phyloP scores from a whole-genome alignment of 2,888 invertebrate genomes.

The Leucoptera coffeella region DNA sequence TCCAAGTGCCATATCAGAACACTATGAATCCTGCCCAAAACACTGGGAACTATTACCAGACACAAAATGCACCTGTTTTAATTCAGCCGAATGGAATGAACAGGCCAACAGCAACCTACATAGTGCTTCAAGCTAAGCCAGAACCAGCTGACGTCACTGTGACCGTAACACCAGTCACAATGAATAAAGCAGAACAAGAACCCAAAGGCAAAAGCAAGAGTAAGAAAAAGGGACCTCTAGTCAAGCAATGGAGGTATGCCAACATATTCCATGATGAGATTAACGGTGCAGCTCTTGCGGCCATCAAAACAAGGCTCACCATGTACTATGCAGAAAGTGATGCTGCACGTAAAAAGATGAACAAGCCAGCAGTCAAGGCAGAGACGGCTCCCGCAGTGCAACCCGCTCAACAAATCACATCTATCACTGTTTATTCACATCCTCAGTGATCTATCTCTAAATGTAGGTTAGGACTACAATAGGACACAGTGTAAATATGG shows the following conservation, averaged over 20 bases:
- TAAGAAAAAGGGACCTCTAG: conserved; percentile 34
- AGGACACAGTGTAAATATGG: no score
- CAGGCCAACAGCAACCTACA: conserved; percentile 31
- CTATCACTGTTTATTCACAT: no score
- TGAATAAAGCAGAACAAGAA: conserved; percentile 11
- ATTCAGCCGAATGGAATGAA: conserved; percentile 24
- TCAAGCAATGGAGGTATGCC: conserved; percentile 52
- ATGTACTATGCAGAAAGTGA: conserved; percentile 49
- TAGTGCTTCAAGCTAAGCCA: conserved; percentile 34
- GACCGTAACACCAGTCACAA: conserved; percentile 20
- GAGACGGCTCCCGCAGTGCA: no score
- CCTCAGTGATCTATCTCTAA: no score
- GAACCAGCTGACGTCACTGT: conserved; percentile 22
- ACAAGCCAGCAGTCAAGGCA: conserved; percentile 19
- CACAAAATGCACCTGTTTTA: conserved; percentile 28
- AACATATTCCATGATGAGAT: conserved; percentile 53
- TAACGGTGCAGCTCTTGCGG: conserved; percentile 42
- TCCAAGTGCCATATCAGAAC: conserved; percentile 37
- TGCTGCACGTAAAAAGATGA: conserved; percentile 39
- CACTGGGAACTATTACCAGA: conserved; percentile 36
- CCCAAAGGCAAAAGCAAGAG: conserved; percentile 18
- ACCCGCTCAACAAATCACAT: no score
- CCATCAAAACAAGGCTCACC: conserved; percentile 44
- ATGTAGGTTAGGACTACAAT: no score
- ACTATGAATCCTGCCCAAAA: conserved; percentile 21